Evolutionary conservation across 2,113 vertebrate species (phyloP).

Genomic region (Ailurus styani): DNA sequence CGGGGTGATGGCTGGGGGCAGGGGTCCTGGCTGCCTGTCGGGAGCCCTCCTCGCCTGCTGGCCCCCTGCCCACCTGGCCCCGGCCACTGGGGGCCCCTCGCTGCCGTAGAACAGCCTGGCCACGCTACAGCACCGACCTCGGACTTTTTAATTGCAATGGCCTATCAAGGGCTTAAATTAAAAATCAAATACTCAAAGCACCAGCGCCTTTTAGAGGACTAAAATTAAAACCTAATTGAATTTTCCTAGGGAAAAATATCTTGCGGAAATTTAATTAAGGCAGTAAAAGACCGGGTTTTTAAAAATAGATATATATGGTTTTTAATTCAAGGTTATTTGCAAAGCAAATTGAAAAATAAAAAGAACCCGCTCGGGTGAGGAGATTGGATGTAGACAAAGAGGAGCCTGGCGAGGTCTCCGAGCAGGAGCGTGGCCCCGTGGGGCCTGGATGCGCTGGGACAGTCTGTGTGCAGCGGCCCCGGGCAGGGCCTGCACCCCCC

Average conservation of each 20-base stretch:
- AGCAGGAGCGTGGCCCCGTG: fast-evolving
- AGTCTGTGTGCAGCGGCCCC: fast-evolving
- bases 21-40: fast-evolving
- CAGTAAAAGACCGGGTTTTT: constrained; percentile 77
- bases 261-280: constrained; percentile 84
- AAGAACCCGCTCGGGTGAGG: neutral
- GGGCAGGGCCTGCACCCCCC: neutral
- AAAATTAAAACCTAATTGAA: constrained; percentile 86
- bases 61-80: fast-evolving
- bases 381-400: neutral
- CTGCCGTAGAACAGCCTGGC: constrained; percentile 60
- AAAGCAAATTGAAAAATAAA: constrained; percentile 78
- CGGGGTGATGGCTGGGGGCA: fast-evolving
- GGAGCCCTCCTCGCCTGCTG: fast-evolving
- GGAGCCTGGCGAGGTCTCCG: neutral
- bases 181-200: constrained; percentile 83
- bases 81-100: constrained; percentile 46
- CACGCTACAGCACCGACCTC: constrained; percentile 58
- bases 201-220: constrained; percentile 81
- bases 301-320: constrained; percentile 73
- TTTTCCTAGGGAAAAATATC: constrained; percentile 82
- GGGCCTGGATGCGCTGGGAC: fast-evolving
- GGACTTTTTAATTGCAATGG: constrained; percentile 78
- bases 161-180: constrained; percentile 82
- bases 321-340: constrained; percentile 80